Evolutionary conservation across 23 tunicate species (phyloP).

Genomic region (Trididemnum nubilum): DNA sequence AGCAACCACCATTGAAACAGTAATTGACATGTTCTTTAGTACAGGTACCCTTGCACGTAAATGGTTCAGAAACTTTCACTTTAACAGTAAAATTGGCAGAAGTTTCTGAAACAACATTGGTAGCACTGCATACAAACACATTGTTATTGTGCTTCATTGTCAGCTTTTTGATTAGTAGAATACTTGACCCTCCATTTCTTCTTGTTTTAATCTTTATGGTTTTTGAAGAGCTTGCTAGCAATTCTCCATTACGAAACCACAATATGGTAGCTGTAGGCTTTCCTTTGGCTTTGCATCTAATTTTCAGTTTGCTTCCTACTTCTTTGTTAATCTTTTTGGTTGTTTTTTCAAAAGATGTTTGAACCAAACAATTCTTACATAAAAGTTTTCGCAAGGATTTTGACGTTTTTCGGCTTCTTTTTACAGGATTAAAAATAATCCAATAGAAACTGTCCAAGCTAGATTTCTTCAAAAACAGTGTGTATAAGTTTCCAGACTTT

Average conservation of each 20-base stretch:
- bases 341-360: conserved; percentile 9
- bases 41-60: not conserved
- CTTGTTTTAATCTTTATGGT: conserved; percentile 12
- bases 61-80: not conserved
- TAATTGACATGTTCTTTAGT: not conserved
- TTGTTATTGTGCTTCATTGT: not conserved
- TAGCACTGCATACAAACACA: conserved; percentile 21
- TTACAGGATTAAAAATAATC: conserved; percentile 17
- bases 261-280: conserved; percentile 8
- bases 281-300: conserved; percentile 25
- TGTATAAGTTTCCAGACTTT: not conserved
- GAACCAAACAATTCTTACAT: conserved; percentile 22
- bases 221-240: conserved; percentile 18
- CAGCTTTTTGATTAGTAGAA: conserved; percentile 1
- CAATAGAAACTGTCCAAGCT: not conserved
- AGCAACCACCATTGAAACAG: conserved; percentile 1
- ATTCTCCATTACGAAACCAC: conserved; percentile 20
- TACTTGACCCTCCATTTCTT: conserved; percentile 10
- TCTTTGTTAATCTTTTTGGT: not conserved
- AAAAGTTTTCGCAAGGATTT: conserved; percentile 6
- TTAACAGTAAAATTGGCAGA: conserved; percentile 5
- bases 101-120: not conserved
- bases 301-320: not conserved
- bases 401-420: not conserved
- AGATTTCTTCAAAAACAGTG: conserved; percentile 7